phyloP scores from a whole-genome alignment of 2,888 invertebrate species.

The Pseudococcus longispinus region DNA sequence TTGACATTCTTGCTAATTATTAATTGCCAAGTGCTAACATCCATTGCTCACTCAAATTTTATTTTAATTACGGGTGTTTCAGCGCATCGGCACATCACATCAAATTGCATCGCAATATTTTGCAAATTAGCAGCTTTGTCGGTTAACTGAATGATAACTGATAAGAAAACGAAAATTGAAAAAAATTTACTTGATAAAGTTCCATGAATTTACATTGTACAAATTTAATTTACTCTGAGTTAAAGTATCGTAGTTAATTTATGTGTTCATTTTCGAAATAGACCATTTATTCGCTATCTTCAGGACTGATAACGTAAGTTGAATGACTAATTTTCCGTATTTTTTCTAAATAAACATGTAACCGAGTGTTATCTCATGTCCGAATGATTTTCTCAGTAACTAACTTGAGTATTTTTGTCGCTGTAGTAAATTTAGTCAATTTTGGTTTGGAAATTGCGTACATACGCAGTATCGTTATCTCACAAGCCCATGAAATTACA shows the following conservation, averaged over 20 bases:
- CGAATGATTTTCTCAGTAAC: not conserved
- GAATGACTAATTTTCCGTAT: not conserved
- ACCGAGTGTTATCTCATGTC: not conserved
- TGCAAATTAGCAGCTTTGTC: no score
- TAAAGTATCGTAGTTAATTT: not conserved
- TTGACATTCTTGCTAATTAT: no score
- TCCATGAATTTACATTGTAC: not conserved
- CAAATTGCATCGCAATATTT: no score
- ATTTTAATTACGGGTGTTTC: no score
- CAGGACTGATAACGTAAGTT: not conserved
- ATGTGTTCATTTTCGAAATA: not conserved
- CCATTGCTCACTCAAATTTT: no score
- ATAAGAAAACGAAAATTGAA: no score
- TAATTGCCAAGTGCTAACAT: no score
- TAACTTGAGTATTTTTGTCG: not conserved
- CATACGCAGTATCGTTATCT: not conserved
- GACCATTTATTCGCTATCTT: not conserved
- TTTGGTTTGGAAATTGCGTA: not conserved
- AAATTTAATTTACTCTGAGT: not conserved
- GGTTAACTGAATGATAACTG: no score
- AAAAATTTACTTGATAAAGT: not conserved
- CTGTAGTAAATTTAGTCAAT: not conserved
- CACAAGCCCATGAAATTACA: slow-evolving; percentile 67
- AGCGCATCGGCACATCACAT: no score
- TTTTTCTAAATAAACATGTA: not conserved